A percentile compares a stretch with the other conserved stretches of the same genome.
These are phyloP conservation scores for Polypedilum pembai DNA, from an alignment of 1,140 invertebrate genomes.

Conservation along the genomic window DNA sequence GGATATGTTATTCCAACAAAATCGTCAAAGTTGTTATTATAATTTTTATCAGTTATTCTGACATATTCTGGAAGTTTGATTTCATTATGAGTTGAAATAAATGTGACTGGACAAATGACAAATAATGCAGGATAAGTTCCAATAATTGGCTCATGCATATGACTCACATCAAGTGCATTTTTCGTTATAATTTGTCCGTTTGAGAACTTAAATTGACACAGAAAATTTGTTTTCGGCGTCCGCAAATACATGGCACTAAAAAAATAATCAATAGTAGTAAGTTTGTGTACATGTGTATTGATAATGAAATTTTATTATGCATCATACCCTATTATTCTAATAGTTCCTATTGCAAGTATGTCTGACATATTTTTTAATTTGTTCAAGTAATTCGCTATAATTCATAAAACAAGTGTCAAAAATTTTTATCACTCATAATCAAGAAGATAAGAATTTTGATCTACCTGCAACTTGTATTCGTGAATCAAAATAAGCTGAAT, in stretches of 20 bases:
- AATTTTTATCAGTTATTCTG: slow-evolving; percentile 34
- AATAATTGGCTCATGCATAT: neutral
- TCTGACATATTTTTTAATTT: slow-evolving; percentile 35
- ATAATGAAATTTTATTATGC: neutral
- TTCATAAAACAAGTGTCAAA: neutral
- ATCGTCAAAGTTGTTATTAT: neutral
- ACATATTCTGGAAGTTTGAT: slow-evolving; percentile 33
- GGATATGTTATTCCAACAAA: slow-evolving; percentile 33
- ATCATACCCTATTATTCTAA: slow-evolving; percentile 36
- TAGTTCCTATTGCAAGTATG: slow-evolving; percentile 34
- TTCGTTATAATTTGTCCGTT: neutral
- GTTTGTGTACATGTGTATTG: neutral
- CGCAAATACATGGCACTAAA: neutral
- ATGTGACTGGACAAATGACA: neutral
- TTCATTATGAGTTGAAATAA: neutral
- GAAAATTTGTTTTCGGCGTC: neutral
- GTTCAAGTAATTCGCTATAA: slow-evolving; percentile 34
- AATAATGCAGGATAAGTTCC: neutral
- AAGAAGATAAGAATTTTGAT: too few species aligned
- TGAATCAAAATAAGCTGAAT: slow-evolving; percentile 40
- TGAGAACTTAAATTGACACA: slow-evolving; percentile 7
- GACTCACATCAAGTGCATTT: neutral
- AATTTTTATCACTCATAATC: neutral
- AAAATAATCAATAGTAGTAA: neutral
- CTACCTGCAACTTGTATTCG: slow-evolving; percentile 38